Percentiles rank a stretch among this genome's conserved stretches.
These are phyloP conservation scores for Papilio demoleus DNA, from an alignment of 2,888 invertebrate genomes.

Conservation along the genomic window DNA sequence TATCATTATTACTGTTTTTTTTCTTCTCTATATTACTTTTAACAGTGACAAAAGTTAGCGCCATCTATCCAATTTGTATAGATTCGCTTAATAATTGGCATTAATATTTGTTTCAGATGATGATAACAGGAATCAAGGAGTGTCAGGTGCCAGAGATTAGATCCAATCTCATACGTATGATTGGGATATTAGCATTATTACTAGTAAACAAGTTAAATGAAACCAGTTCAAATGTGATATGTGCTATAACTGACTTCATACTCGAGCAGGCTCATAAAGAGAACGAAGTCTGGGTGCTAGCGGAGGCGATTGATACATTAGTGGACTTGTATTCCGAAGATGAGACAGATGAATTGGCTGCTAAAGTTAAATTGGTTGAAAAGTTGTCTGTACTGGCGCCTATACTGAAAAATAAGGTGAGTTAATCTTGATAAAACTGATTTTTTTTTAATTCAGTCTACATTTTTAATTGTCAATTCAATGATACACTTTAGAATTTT, in stretches of 20 bases:
- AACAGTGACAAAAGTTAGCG: too few relatives aligned
- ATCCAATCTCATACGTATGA: slow-evolving; percentile 84
- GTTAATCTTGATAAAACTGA: background rate
- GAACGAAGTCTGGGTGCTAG: slow-evolving; percentile 87
- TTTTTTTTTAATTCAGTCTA: slow-evolving; percentile 10
- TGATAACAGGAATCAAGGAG: slow-evolving; percentile 79
- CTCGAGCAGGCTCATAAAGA: slow-evolving; percentile 85
- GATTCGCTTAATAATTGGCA: too few relatives aligned
- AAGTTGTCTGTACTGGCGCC: slow-evolving; percentile 84
- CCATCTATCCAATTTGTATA: too few relatives aligned
- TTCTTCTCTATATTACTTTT: too few relatives aligned
- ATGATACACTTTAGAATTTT: too few relatives aligned
- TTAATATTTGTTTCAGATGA: slow-evolving; percentile 65
- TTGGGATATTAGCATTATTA: slow-evolving; percentile 81
- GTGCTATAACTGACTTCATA: slow-evolving; percentile 83
- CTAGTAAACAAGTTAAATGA: slow-evolving; percentile 71
- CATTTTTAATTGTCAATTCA: background rate
- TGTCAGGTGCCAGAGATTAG: slow-evolving; percentile 82
- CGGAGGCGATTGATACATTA: slow-evolving; percentile 89
- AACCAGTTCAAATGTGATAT: slow-evolving; percentile 65
- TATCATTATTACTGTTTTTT: too few relatives aligned
- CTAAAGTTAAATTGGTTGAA: slow-evolving; percentile 85
- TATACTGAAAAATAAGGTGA: slow-evolving; percentile 86
- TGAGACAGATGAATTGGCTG: slow-evolving; percentile 86
- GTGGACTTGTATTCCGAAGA: slow-evolving; percentile 92